Conservation (phyloP, 2,113 vertebrate genomes). For the Cinclus cinclus region DNA sequence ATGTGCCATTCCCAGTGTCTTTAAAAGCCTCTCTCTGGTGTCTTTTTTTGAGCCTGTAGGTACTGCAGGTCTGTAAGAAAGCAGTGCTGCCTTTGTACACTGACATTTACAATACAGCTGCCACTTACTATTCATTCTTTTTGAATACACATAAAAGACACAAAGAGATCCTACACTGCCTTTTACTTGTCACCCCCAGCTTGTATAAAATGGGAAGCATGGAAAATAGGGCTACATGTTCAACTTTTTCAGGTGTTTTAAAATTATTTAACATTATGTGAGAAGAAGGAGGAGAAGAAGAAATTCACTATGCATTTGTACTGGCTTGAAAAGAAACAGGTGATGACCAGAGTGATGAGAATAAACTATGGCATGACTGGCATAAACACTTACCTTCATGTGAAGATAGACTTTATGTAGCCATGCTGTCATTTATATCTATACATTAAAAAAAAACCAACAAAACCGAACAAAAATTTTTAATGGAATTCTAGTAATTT, state of each 20-base stretch:
- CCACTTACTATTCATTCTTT: background rate
- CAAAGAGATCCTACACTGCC: background rate
- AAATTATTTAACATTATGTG: background rate
- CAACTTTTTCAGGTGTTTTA: background rate
- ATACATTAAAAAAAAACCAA: rapidly evolving
- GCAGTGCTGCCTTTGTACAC: background rate
- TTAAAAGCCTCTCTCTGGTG: background rate
- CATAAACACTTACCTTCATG: background rate
- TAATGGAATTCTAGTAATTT: background rate
- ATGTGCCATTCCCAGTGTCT: background rate
- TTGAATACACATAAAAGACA: background rate
- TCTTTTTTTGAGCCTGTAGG: background rate
- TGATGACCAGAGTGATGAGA: background rate
- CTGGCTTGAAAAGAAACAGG: background rate
- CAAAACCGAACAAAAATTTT: background rate
- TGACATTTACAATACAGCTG: background rate
- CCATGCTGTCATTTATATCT: background rate
- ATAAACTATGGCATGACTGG: background rate
- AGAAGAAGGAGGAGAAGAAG: background rate
- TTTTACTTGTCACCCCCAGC: background rate
- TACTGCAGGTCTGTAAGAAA: background rate
- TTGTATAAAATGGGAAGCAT: background rate
- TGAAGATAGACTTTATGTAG: background rate
- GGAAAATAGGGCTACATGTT: background rate
- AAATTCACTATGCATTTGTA: background rate